phyloP scores from a whole-genome alignment of 2,888 invertebrate genomes.

The Blastobasis lacticolella region DNA sequence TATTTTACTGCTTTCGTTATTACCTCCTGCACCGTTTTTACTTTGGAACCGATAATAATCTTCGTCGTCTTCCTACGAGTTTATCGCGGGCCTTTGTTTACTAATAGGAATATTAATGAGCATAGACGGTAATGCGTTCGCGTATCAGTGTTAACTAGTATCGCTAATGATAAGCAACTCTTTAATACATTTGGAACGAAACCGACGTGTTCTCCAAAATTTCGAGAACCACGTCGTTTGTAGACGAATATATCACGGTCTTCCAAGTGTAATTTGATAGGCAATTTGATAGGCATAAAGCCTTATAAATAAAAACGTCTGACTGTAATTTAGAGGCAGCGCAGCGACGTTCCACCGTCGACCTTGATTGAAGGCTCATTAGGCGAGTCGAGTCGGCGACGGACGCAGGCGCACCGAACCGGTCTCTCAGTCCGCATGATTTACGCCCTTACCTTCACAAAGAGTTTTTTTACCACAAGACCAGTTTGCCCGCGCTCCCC shows the following conservation, averaged over 20 bases:
- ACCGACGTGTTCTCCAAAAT: too few species aligned
- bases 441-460: constrained; percentile 61
- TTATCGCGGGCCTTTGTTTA: background rate
- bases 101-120: constrained; percentile 1
- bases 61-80: constrained; percentile 14
- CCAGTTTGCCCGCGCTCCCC: constrained; percentile 48
- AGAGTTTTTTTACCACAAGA: constrained; percentile 46
- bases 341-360: constrained; percentile 34
- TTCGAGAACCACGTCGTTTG: background rate
- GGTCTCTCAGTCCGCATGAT: constrained; percentile 65
- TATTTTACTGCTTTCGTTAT: constrained; percentile 52
- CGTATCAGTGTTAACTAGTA: too few species aligned
- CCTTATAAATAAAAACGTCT: constrained; percentile 16
- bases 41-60: constrained; percentile 35
- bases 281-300: constrained; percentile 1
- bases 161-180: too few species aligned
- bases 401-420: constrained; percentile 43
- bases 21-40: constrained; percentile 36
- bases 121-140: too few species aligned
- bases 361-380: constrained; percentile 72
- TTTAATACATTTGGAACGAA: too few species aligned
- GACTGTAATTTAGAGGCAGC: constrained; percentile 40
- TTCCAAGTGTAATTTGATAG: constrained; percentile 2
- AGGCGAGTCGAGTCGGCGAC: constrained; percentile 41
- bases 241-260: background rate